Conservation (phyloP, 1,140 invertebrate species). For the Macrobrachium rosenbergii region DNA sequence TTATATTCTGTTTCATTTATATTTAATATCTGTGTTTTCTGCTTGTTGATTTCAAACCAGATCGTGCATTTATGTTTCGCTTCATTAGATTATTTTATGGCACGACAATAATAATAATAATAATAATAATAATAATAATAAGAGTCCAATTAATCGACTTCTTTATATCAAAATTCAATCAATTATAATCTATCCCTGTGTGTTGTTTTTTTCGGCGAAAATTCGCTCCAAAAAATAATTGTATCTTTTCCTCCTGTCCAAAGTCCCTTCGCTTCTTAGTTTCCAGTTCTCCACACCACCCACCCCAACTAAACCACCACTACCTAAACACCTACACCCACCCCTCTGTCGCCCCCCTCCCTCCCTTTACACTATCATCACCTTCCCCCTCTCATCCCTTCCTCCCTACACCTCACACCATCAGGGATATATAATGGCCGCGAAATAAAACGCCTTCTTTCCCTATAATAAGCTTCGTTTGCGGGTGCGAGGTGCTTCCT, state of each 20-base stretch:
- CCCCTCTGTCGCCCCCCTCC: background rate
- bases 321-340: background rate
- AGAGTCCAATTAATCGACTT: no score
- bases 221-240: background rate
- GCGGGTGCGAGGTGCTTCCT: conserved; percentile 36
- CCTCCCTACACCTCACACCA: conserved; percentile 16
- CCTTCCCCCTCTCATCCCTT: background rate
- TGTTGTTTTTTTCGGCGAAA: background rate
- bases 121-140: no score
- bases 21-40: no score
- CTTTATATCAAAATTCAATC: no score
- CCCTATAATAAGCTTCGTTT: conserved; percentile 59
- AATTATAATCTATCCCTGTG: background rate
- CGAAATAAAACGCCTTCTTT: conserved; percentile 54
- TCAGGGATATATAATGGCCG: conserved; percentile 45
- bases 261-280: background rate
- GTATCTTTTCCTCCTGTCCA: background rate
- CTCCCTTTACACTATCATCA: background rate
- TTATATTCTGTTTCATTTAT: no score
- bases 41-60: no score
- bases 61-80: no score
- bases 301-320: background rate
- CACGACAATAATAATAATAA: no score
- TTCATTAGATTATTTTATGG: no score
- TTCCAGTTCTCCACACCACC: background rate